Evolutionary conservation across 1,140 invertebrate genomes (phyloP).

Genomic region (Tetramorium parvispinum): DNA sequence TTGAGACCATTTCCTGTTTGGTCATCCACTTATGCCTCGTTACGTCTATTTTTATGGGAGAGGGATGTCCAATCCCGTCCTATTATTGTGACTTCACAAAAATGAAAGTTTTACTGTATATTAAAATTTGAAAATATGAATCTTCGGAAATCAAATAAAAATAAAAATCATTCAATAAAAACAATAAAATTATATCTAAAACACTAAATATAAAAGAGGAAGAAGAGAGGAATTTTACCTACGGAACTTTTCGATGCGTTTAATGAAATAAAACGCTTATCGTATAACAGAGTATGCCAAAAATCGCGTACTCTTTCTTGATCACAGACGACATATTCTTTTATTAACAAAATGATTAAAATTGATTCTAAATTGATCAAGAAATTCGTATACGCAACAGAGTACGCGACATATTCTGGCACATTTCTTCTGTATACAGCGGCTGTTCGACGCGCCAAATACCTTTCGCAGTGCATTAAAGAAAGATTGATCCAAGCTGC

Average conservation of each 20-base stretch:
- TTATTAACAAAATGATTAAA: not conserved
- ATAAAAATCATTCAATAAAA: not conserved
- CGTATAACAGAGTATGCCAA: not conserved
- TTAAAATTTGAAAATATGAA: not conserved
- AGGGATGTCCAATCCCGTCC: not conserved
- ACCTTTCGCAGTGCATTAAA: constrained; percentile 31
- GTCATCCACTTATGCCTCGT: not conserved
- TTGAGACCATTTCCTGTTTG: constrained; percentile 6
- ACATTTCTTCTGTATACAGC: not conserved
- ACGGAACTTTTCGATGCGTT: not conserved
- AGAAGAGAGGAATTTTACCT: constrained; percentile 18
- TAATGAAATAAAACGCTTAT: constrained; percentile 24
- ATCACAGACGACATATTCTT: not conserved
- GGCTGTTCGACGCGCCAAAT: constrained; percentile 19
- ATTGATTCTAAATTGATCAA: not conserved
- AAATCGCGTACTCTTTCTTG: not conserved
- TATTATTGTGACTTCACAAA: not conserved
- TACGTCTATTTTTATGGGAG: not conserved
- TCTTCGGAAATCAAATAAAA: not conserved
- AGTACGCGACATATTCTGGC: not conserved
- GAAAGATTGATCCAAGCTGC: constrained; percentile 43
- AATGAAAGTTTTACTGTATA: not conserved
- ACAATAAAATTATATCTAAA: not conserved
- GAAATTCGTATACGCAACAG: not conserved
- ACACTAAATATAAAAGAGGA: not conserved